These are phyloP conservation scores for Diaperis boleti DNA, from an alignment of 2,888 invertebrate species.

Conservation along the genomic window DNA sequence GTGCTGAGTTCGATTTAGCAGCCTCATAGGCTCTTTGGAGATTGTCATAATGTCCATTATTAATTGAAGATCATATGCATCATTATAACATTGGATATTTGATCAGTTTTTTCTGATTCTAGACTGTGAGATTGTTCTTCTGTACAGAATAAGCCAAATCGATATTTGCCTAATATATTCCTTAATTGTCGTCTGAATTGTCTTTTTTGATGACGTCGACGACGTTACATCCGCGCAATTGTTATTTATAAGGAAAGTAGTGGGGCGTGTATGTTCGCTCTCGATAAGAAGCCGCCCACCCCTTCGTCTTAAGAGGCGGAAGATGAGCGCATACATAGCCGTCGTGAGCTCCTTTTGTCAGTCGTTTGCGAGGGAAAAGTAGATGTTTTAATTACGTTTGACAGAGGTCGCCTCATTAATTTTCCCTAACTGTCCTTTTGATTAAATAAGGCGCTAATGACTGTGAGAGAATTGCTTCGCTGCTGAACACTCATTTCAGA, in stretches of 20 bases:
- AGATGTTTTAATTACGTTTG: constrained; percentile 34
- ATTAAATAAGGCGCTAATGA: constrained; percentile 37
- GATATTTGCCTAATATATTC: too few relatives aligned
- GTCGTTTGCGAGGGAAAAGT: constrained; percentile 13
- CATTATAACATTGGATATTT: too few relatives aligned
- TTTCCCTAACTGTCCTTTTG: constrained; percentile 30
- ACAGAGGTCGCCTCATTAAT: constrained; percentile 33
- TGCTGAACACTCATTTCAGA: constrained; percentile 18
- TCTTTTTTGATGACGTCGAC: constrained; percentile 49
- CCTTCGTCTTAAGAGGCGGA: not conserved
- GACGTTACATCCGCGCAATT: constrained; percentile 49
- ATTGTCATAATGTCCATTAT: too few relatives aligned
- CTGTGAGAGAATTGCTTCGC: constrained; percentile 26
- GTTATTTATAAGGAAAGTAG: constrained; percentile 38
- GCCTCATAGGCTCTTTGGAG: too few relatives aligned
- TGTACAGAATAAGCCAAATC: too few relatives aligned
- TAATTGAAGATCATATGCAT: too few relatives aligned
- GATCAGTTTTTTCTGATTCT: too few relatives aligned
- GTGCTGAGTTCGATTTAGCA: too few relatives aligned
- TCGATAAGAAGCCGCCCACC: constrained; percentile 2
- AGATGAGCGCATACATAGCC: constrained; percentile 5
- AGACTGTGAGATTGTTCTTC: too few relatives aligned
- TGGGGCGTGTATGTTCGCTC: constrained; percentile 4
- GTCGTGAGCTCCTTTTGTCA: constrained; percentile 5
- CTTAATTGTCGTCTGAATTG: too few relatives aligned